phyloP scores from a whole-genome alignment of 2,113 vertebrate species.

The Gavia stellata region DNA sequence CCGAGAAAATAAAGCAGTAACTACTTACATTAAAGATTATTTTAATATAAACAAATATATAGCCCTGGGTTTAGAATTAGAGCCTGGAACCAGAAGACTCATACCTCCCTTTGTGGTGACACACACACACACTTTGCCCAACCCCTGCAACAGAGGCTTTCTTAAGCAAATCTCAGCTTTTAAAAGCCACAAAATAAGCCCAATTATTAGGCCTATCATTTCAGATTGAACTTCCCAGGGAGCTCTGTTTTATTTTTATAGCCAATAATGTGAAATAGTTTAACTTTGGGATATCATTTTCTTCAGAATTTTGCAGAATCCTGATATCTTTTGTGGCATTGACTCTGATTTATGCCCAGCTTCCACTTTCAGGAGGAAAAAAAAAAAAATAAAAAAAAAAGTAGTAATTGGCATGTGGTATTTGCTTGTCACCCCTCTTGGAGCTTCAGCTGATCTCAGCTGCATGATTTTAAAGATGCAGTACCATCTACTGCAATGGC shows the following conservation, averaged over 20 bases:
- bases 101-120: not conserved
- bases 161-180: not conserved
- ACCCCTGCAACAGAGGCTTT: not conserved
- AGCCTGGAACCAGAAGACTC: not conserved
- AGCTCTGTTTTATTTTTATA: not conserved
- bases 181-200: not conserved
- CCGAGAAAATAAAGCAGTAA: not conserved
- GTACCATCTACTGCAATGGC: not conserved
- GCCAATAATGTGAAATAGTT: not conserved
- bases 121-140: not conserved
- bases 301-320: not conserved
- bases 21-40: not conserved
- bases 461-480: not conserved
- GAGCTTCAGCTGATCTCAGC: not conserved
- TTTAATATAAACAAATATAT: not conserved
- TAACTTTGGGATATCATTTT: not conserved
- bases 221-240: not conserved
- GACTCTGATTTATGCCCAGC: not conserved
- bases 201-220: not conserved
- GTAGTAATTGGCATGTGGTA: fast-evolving
- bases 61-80: not conserved
- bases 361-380: not conserved
- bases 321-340: not conserved
- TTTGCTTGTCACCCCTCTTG: not conserved
- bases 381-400: no score